Base-by-base conservation (phyloP, 2,888 invertebrate species). In the Eupithecia abbreviata region DNA sequence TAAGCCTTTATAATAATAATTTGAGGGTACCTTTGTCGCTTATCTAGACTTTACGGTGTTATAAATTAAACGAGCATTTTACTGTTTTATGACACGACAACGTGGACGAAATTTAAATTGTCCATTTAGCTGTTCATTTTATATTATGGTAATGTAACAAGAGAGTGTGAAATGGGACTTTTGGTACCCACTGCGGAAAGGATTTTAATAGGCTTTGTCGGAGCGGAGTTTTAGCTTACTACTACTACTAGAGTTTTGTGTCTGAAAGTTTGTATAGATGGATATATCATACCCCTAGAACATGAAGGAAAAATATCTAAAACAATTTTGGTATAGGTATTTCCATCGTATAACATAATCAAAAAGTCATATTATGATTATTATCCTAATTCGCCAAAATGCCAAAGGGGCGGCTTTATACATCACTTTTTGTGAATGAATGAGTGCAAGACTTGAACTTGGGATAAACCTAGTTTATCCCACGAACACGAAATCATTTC, bases 31-130 rank as follows among this genome's bases (percentile, higher is more conserved):
- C 74, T 77, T 75, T 81, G 77, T 72, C 74, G 72, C 77, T 82
- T 80, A 79, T 76, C 80, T 79, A 73, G 74, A 75, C 74, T 81
- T 81, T 81, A 81, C 74, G 79, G 76, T 77, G 69, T 73, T 76
- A 78, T 82, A 79, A 82, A 82, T 82, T 80, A 74, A 77, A 77
- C 78, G 78, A 76, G 76, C 75, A 77, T 78, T 82, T 80, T 78
- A 80, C 80, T 80, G 80, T 81, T 81, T 81, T 80, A 81, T 79
- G 80, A 78, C 62, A 78, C 79, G 78, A 77, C 79, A 78, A 79
- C 82, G 82, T 79, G 82, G 79, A 79, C 80, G 73, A 78, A 82
- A 82, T 80, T 80, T 80, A 77, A 82, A 82, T 80, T 82, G 79
- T 80, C 77, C 79, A 79, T 80, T 81, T 81, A 78, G 74, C 78